Conservation (phyloP, 2,113 vertebrate genomes). For the Meles meles region DNA sequence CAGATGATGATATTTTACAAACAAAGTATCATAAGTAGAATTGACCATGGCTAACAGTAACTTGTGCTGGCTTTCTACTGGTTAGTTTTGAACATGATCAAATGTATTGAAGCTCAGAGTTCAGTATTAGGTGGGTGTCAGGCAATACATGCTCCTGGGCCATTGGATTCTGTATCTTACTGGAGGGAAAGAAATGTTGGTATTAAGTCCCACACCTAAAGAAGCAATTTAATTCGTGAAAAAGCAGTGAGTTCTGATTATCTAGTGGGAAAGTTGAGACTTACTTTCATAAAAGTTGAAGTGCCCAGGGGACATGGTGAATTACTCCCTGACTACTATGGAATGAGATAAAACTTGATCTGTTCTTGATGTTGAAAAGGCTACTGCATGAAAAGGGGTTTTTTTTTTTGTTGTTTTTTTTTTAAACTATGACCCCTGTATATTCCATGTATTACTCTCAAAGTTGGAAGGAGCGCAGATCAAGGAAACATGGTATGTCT, state of each 20-base stretch:
- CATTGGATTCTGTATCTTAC: background rate
- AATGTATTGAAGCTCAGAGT: background rate
- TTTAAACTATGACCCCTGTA: background rate
- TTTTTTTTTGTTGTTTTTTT: background rate
- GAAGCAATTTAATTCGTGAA: background rate
- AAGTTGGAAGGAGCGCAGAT: background rate
- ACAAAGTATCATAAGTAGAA: background rate
- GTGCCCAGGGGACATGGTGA: background rate
- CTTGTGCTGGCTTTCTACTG: background rate
- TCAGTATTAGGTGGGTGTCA: background rate
- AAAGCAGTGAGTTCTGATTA: background rate
- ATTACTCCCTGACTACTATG: background rate
- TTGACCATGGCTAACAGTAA: background rate
- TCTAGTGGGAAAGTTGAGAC: background rate
- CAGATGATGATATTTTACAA: background rate
- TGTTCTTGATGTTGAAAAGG: background rate
- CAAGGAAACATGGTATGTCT: background rate
- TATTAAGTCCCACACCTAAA: background rate
- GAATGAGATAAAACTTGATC: background rate
- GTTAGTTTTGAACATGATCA: background rate
- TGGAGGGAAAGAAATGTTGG: background rate
- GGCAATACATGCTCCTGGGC: background rate
- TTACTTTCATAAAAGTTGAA: background rate
- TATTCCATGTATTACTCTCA: conserved; percentile 4
- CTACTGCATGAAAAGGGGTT: background rate